Conservation (phyloP, 2,888 invertebrate species). For the Portevinia maculata region DNA sequence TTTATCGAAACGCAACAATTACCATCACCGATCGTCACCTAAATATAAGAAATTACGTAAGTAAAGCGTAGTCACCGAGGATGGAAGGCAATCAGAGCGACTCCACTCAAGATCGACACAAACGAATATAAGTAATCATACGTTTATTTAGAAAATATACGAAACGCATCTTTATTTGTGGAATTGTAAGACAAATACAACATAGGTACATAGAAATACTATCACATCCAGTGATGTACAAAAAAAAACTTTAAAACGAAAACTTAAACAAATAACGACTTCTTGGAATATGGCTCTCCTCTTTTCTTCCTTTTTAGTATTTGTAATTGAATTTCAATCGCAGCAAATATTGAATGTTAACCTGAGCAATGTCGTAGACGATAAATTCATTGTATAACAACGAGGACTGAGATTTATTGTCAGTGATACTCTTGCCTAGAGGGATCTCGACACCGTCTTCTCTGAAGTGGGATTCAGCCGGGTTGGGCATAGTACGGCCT, state of each 20-base stretch:
- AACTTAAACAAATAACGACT: not conserved
- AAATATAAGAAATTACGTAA: no score
- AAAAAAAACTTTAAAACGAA: slow-evolving; percentile 1
- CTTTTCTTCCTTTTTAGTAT: slow-evolving; percentile 77
- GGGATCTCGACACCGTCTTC: slow-evolving; percentile 91
- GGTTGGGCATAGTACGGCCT: slow-evolving; percentile 94
- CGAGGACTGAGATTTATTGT: slow-evolving; percentile 82
- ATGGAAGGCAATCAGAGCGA: no score
- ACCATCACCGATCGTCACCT: no score
- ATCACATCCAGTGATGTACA: no score
- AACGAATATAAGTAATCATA: no score
- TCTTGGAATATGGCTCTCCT: not conserved
- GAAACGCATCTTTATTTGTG: not conserved
- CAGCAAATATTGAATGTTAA: slow-evolving; percentile 94
- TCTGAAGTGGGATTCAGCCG: slow-evolving; percentile 84
- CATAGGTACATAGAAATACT: no score
- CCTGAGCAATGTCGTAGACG: slow-evolving; percentile 97
- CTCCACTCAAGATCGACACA: no score
- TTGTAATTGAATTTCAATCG: slow-evolving; percentile 94
- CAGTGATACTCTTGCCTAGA: slow-evolving; percentile 86
- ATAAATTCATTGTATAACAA: slow-evolving; percentile 98
- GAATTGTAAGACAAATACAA: not conserved
- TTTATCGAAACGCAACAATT: no score
- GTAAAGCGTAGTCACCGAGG: no score
- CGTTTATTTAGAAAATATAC: not conserved